These are phyloP conservation scores for Glyptemys insculpta DNA, from an alignment of 2,797 vertebrate species.

Conservation along the genomic window DNA sequence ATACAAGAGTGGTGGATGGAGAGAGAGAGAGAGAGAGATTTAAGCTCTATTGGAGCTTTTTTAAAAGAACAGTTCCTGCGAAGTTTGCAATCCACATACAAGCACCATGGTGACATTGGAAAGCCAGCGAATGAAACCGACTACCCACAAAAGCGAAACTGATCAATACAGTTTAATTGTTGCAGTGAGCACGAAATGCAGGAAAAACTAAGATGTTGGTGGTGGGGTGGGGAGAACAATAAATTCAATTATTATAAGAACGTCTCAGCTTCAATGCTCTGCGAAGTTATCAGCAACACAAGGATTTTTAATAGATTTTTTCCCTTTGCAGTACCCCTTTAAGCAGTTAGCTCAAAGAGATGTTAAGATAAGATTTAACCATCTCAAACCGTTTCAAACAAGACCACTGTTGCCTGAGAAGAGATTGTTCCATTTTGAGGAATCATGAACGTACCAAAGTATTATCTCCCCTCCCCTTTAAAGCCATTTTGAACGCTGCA, in stretches of 20 bases:
- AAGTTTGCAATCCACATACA: background rate
- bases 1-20: background rate
- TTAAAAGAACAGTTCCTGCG: background rate
- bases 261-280: background rate
- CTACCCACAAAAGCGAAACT: background rate
- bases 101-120: background rate
- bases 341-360: background rate
- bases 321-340: background rate
- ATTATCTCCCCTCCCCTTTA: fast-evolving
- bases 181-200: constrained; percentile 47
- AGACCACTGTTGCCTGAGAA: fast-evolving
- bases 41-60: background rate
- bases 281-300: background rate
- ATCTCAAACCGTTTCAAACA: background rate
- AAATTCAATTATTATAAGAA: background rate
- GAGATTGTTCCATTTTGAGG: background rate
- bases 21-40: background rate
- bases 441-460: background rate
- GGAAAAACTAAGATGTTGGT: background rate
- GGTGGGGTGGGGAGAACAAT: background rate
- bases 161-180: background rate
- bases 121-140: background rate
- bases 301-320: background rate
- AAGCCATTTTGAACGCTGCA: fast-evolving
- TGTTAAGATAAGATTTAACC: background rate